A percentile compares a stretch with the other conserved stretches of the same genome.
These are phyloP conservation scores for Stigmatopora argus DNA, from an alignment of 2,113 vertebrate genomes.

Conservation along the genomic window DNA sequence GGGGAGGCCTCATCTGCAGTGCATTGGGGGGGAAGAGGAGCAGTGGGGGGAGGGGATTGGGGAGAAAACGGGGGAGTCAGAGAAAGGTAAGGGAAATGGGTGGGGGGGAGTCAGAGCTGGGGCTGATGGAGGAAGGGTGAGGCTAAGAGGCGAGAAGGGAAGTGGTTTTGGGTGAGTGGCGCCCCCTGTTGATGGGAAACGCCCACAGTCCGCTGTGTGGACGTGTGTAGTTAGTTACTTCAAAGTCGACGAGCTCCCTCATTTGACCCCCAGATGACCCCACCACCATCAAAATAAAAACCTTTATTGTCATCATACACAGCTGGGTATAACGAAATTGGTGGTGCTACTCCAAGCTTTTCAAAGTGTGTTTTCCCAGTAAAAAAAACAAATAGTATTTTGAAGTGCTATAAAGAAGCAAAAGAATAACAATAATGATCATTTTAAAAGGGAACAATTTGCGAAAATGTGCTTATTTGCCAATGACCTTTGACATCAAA, in stretches of 20 bases:
- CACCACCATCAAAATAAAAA: too few species aligned
- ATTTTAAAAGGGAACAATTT: too few species aligned
- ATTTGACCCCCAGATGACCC: slow-evolving; percentile 9
- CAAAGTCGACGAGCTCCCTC: slow-evolving; percentile 8
- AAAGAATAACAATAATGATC: too few species aligned
- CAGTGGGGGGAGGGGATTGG: slow-evolving; percentile 3
- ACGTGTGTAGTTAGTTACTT: slow-evolving; percentile 2
- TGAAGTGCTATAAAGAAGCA: too few species aligned
- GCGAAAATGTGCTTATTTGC: too few species aligned
- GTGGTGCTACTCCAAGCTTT: too few species aligned
- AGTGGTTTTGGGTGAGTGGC: slow-evolving; percentile 14
- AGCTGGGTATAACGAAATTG: too few species aligned
- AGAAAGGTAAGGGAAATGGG: not conserved
- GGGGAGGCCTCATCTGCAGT: slow-evolving; percentile 67
- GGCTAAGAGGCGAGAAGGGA: slow-evolving; percentile 3
- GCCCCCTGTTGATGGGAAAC: slow-evolving; percentile 43
- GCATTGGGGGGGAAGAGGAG: slow-evolving; percentile 34
- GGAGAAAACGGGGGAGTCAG: slow-evolving; percentile 8
- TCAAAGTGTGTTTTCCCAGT: too few species aligned
- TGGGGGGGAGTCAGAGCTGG: slow-evolving; percentile 7
- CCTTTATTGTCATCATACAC: too few species aligned
- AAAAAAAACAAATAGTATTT: too few species aligned
- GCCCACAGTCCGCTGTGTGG: not conserved
- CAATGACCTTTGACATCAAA: too few species aligned
- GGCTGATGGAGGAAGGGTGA: not conserved